Base-by-base conservation (phyloP, 2,113 vertebrate genomes). In the Erythrocercus mccallii region DNA sequence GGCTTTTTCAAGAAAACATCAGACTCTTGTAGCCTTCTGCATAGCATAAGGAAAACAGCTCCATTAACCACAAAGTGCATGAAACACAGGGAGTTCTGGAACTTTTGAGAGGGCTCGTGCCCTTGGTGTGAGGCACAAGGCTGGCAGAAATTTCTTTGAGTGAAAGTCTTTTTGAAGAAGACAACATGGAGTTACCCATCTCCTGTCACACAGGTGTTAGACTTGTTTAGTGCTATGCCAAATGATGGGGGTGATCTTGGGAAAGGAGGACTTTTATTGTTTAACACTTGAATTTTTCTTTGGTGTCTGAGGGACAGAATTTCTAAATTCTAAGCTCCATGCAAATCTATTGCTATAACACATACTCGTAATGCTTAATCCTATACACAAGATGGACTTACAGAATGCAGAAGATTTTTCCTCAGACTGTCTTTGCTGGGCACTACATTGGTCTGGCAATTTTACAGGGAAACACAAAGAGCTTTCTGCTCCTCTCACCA, bases 101-200 rank as follows among this genome's bases (percentile, higher is more conserved):
- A 65, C 9, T 28, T 53, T 47, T 9, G 47, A 54, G 0, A 35
- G 31, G 12, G 31, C 2, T 5, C 0, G 0, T 48, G 40, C 15
- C 56, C 44, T 45, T 4, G 1, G 30, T 13, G 31, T 1, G 0
- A 60, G 5, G 9, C 28, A 58, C 40, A 82, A 54, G 21, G 30
- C 24, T 44, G 44, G 68, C 37, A 89, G 45, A 89, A 78, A 70
- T 9, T 18, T 47, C 62, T 72, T 24, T 15, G 31, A 57, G 37
- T 19, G 38, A 12, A 48, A 80, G 47, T 20, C 37, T 23, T 25
- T 42, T n/a, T 18, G 30, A 85, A 70, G 28, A 42, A 61, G 27
- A 71, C 81, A 93, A 84, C 0, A 4, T 2, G 30, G 38, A 76
- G 35, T 50, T 53, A 61, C 9, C 10, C 5, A 22, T 19, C 11